Base-by-base conservation (phyloP, 2,113 vertebrate genomes). In the Nettapus auritus region DNA sequence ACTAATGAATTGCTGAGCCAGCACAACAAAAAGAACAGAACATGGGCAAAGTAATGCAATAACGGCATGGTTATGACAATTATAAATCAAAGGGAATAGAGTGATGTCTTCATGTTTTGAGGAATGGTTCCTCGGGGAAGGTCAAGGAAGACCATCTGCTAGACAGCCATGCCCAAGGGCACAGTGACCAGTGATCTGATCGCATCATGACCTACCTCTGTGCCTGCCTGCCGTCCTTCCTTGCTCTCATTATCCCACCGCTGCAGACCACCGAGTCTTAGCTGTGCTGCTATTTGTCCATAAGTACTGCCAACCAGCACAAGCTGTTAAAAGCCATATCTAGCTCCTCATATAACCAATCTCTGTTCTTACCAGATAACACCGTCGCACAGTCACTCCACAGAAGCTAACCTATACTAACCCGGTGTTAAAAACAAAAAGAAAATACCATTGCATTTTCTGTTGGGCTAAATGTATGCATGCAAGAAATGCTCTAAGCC, bases 1-100 rank as follows among this genome's bases (percentile, higher is more conserved):
- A 84, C 83, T 87, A 92, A 92, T 66, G 89, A 90, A 92, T 74
- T 90, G 96, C 95, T 95, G 89, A 95, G 86, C 29, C 77, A 95
- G 96, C 86, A 0, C 9, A 17, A 59, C 3, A 21, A 52, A 74
- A 84, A 68, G 73, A 86, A 60, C 16, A 82, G 66, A 87, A 50
- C 66, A 84, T 9, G 18, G 18, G 34, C 42, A 68, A 86, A 11
- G 13, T 71, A 78, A 90, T 84, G 69, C 70, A 90, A 13, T 93
- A 88, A 93, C 1, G 2, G 36, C 38, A 53, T 14, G 53, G 46
- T 83, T 67, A 86, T 90, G 31, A 94, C 56, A 91, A 94, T 81
- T 81, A 83, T 60, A 97, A 94, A 95, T 93, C 90, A 88, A 92
- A 93, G 78, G 60, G 53, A 83, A 79, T n/a, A 86, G 59, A 93